These are phyloP conservation scores for Pseudorasbora parva DNA, from an alignment of 2,113 vertebrate species.

Conservation along the genomic window DNA sequence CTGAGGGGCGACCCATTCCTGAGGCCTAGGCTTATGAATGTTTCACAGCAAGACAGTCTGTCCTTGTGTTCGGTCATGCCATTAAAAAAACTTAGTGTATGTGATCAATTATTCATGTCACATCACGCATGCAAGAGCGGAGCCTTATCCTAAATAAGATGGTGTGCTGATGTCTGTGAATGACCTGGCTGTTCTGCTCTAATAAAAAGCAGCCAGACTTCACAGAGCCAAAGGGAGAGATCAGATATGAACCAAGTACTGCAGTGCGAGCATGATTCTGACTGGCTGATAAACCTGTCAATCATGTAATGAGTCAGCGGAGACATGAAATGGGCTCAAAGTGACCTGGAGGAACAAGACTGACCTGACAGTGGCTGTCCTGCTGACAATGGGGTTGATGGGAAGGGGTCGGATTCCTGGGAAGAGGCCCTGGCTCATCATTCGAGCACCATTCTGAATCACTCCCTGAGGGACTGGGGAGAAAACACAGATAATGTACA, in stretches of 20 bases:
- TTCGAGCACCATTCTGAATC: conserved; percentile 95
- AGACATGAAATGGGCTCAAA: background rate
- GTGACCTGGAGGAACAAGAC: conserved; percentile 53
- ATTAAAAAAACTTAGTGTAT: conserved; percentile 48
- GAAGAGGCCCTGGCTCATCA: conserved; percentile 93
- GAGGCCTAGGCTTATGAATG: conserved; percentile 46
- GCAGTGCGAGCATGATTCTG: background rate
- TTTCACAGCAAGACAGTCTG: conserved; percentile 37
- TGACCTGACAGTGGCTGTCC: conserved; percentile 90
- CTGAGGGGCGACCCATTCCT: background rate
- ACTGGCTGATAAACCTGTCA: conserved; percentile 26
- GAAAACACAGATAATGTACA: conserved; percentile 49
- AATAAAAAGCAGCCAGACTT: background rate
- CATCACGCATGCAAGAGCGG: conserved; percentile 2
- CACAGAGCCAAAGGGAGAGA: background rate
- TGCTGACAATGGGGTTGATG: conserved; percentile 90
- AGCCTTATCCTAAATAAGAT: background rate
- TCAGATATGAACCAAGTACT: background rate
- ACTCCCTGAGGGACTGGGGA: conserved; percentile 90
- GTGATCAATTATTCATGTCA: conserved; percentile 48
- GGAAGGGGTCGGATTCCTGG: conserved; percentile 92
- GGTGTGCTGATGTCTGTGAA: background rate
- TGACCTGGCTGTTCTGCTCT: conserved; percentile 1
- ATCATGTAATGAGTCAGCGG: background rate
- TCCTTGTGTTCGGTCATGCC: conserved; percentile 14